Evolutionary conservation across 53 echinoderm and acorn worm genomes (phyloP).

Genomic region (Paracentrotus lividus): DNA sequence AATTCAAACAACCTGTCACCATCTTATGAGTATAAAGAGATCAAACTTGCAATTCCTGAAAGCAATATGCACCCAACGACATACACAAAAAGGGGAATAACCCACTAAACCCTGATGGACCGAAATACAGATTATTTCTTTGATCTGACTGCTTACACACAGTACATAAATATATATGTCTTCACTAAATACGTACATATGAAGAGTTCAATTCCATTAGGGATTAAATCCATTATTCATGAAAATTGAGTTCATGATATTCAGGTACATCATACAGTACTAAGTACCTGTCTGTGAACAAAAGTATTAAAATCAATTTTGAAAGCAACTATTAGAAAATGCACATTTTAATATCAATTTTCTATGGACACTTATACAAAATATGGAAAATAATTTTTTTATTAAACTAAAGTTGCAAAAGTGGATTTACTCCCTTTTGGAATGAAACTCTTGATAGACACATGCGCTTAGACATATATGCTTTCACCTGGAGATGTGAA

Average conservation of each 20-base stretch:
- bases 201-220: too few relatives aligned
- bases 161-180: background rate
- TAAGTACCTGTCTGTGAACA: too few relatives aligned
- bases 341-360: background rate
- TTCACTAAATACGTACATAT: too few relatives aligned
- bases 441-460: too few relatives aligned
- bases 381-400: too few relatives aligned
- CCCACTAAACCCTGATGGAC: background rate
- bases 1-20: background rate
- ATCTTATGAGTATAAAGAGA: background rate
- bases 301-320: too few relatives aligned
- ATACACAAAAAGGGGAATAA: background rate
- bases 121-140: background rate
- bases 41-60: background rate
- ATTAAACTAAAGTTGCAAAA: too few relatives aligned
- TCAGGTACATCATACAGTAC: too few relatives aligned
- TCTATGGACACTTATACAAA: background rate
- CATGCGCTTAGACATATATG: background rate
- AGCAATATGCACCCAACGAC: background rate
- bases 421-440: too few relatives aligned
- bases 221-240: too few relatives aligned
- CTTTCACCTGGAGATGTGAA: slow-evolving; percentile 3
- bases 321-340: too few relatives aligned
- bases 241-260: too few relatives aligned
- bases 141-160: background rate